A percentile compares a stretch with the other conserved stretches of the same genome.
phyloP scores from a whole-genome alignment of 2,888 invertebrate species.

The Trachelus stipa region DNA sequence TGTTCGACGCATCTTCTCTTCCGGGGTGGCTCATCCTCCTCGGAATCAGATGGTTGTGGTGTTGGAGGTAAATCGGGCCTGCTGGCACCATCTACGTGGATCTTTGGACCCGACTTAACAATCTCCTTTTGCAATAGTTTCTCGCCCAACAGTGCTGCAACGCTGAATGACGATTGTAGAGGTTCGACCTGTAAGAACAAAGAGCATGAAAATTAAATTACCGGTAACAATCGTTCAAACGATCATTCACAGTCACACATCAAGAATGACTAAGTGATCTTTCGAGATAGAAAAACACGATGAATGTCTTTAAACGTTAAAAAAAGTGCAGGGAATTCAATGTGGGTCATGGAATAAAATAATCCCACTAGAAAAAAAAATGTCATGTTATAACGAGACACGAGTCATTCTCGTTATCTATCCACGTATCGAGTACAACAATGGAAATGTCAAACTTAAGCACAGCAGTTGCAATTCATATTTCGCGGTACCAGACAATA shows the following conservation, averaged over 20 bases:
- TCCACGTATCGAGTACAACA: background rate
- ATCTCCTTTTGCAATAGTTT: slow-evolving; percentile 40
- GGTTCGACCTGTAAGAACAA: slow-evolving; percentile 52
- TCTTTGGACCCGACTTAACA: slow-evolving; percentile 7
- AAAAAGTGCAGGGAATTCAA: background rate
- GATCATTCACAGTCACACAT: background rate
- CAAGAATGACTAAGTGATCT: background rate
- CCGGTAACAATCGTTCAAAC: background rate
- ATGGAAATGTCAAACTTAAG: background rate
- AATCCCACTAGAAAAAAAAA: background rate
- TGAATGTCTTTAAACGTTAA: background rate
- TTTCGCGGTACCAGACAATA: slow-evolving; percentile 21
- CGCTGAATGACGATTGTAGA: slow-evolving; percentile 59
- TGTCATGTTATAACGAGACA: background rate
- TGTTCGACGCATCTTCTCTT: slow-evolving; percentile 68
- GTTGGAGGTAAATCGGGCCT: slow-evolving; percentile 71
- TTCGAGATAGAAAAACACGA: background rate
- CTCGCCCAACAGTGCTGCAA: slow-evolving; percentile 60
- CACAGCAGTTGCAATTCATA: background rate
- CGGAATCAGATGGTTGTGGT: slow-evolving; percentile 89
- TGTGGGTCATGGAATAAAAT: background rate
- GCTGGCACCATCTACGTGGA: slow-evolving; percentile 16
- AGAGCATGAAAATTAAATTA: background rate
- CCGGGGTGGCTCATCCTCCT: slow-evolving; percentile 74
- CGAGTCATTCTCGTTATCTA: background rate